Base-by-base conservation (phyloP, 1,140 invertebrate genomes). In the Gonioctena quinquepunctata region DNA sequence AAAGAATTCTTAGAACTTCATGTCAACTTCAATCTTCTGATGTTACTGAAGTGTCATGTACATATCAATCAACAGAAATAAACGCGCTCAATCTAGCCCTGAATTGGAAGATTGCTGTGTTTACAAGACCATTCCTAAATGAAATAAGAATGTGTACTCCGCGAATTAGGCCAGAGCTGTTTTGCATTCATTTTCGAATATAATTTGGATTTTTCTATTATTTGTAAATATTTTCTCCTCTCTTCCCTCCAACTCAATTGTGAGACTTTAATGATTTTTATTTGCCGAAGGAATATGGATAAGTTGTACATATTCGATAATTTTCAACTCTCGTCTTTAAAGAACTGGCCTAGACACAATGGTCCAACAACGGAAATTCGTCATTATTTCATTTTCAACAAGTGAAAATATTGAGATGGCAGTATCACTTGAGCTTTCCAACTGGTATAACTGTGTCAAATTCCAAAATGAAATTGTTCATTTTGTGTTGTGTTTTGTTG, bases 401-500 rank as follows among this genome's bases (percentile, higher is more conserved):
- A 2, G 33, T 11, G 33, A 3, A 42, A 2, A 42, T 42, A n/a
- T n/a, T n/a, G 33, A 11, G 16, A 42, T 8, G 33, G 2, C 13
- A 42, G 13, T 33, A 5, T n/a, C n/a, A n/a, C 8, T 13, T 33
- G 8, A 42, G 16, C 3, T 42, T 42, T 42, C 8, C 2, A 2
- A 13, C 33, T 13, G 13, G 11, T 42, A 42, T 4, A 42, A 42
- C 13, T n/a, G 33, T 42, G 33, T 42, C 2, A n/a, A 42, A 42
- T 42, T 42, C 8, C 52, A 23, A 64, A 49, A 66, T 66, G 63
- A 66, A 66, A 49, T 18, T 66, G 49, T n/a, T 27, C n/a, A 66
- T 66, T 54, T 54, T 66, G 63, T 66, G 63, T 22, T 66, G 63
- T 54, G 63, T 66, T 7, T 54, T 66, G 16, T 52, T 66, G 22